A percentile compares a stretch with the other conserved stretches of the same genome.
Evolutionary conservation across 2,113 vertebrate genomes (phyloP).

Genomic region (Muntiacus reevesi): DNA sequence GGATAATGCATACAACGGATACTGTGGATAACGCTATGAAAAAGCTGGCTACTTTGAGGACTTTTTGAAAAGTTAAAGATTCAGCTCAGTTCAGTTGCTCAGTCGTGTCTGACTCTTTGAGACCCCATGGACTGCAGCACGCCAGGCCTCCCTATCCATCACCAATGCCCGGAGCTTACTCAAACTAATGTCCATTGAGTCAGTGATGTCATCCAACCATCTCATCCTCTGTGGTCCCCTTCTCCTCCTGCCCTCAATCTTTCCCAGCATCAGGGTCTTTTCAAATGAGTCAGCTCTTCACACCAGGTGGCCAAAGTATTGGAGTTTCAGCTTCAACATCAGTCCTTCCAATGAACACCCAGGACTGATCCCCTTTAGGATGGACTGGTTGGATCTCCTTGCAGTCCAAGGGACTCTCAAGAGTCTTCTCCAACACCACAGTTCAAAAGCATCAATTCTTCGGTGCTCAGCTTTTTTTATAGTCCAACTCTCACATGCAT

Average conservation of each 20-base stretch:
- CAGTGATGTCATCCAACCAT: neutral
- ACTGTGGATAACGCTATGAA: neutral
- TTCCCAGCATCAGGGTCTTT: neutral
- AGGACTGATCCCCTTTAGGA: neutral
- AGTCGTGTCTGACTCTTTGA: rapidly evolving
- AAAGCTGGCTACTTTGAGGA: neutral
- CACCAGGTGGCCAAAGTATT: neutral
- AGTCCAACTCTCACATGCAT: neutral
- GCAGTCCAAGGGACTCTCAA: neutral
- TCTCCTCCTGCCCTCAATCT: neutral
- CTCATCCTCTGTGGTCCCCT: neutral
- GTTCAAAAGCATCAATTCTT: neutral
- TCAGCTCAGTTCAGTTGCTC: neutral
- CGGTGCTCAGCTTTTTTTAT: neutral
- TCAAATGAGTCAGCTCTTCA: neutral
- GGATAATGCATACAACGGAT: neutral
- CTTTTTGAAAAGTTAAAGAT: neutral
- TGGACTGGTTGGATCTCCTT: neutral
- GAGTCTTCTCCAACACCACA: neutral
- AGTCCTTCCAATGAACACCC: neutral
- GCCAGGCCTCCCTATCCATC: neutral
- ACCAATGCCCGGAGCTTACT: neutral
- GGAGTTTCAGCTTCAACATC: neutral
- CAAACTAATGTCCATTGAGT: neutral
- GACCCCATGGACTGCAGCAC: rapidly evolving